These are phyloP conservation scores for Cherax quadricarinatus DNA, from an alignment of 1,140 invertebrate species.

Conservation along the genomic window DNA sequence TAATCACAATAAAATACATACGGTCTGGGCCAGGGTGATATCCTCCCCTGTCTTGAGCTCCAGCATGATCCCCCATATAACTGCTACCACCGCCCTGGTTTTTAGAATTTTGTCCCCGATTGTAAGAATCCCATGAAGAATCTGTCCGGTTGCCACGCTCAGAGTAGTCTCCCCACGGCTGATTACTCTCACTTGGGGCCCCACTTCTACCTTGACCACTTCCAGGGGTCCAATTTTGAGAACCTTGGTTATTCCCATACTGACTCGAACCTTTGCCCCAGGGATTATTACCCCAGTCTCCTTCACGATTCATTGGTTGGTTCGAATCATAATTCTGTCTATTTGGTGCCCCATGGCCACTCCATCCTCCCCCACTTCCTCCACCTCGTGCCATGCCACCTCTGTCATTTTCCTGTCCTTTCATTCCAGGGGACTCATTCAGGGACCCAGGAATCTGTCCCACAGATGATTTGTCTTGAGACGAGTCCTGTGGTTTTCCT, in stretches of 20 bases:
- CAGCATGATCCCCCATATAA: background rate
- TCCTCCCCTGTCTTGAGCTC: constrained; percentile 8
- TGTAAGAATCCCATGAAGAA: background rate
- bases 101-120: background rate
- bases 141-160: background rate
- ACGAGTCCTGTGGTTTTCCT: background rate
- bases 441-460: background rate
- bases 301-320: background rate
- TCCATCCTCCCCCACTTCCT: background rate
- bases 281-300: background rate
- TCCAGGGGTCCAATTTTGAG: background rate
- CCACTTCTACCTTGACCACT: background rate
- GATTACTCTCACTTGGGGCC: background rate
- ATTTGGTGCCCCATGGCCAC: background rate
- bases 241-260: background rate
- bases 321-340: background rate
- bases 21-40: background rate
- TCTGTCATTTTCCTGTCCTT: background rate
- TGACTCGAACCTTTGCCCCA: background rate
- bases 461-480: background rate
- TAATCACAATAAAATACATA: background rate
- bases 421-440: background rate
- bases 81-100: background rate
- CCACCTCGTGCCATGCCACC: background rate
- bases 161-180: background rate